phyloP scores from a whole-genome alignment of 2,797 vertebrate genomes.

The Phataginus tricuspis region DNA sequence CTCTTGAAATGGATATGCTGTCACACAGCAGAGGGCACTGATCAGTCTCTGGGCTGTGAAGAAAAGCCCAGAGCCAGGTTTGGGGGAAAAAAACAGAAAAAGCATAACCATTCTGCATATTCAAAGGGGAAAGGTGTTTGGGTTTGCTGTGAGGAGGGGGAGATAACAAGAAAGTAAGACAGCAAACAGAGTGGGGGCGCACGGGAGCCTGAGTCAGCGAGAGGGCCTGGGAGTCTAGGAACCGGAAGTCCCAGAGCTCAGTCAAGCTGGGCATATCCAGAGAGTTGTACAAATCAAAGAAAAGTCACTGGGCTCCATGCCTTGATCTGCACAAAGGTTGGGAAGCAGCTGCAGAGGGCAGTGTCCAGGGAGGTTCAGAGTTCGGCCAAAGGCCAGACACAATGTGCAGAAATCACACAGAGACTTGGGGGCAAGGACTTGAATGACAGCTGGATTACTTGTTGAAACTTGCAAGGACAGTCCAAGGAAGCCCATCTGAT shows the following conservation, averaged over 20 bases:
- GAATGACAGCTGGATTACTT: not conserved
- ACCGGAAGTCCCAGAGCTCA: accelerated
- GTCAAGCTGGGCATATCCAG: too few relatives aligned
- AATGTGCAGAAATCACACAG: not conserved
- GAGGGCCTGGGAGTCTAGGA: not conserved
- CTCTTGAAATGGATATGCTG: not conserved
- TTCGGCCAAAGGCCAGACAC: not conserved
- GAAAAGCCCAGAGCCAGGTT: not conserved
- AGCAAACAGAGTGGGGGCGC: not conserved
- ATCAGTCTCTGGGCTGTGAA: not conserved
- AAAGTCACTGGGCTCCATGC: too few relatives aligned
- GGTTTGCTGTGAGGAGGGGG: not conserved
- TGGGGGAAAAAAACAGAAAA: not conserved
- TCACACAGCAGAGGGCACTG: not conserved
- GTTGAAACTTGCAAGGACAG: not conserved
- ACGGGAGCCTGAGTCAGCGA: not conserved
- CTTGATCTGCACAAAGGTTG: not conserved
- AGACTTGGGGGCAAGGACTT: not conserved
- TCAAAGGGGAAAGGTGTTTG: not conserved
- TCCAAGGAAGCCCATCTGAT: not conserved
- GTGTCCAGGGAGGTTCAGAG: accelerated
- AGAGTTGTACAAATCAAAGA: not conserved
- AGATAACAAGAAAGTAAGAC: not conserved
- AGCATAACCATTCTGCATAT: too few relatives aligned
- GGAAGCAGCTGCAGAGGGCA: not conserved